A percentile compares a stretch with the other conserved stretches of the same genome.
phyloP scores from a whole-genome alignment of 2,888 invertebrate species.

The Epistrophella euchroma region DNA sequence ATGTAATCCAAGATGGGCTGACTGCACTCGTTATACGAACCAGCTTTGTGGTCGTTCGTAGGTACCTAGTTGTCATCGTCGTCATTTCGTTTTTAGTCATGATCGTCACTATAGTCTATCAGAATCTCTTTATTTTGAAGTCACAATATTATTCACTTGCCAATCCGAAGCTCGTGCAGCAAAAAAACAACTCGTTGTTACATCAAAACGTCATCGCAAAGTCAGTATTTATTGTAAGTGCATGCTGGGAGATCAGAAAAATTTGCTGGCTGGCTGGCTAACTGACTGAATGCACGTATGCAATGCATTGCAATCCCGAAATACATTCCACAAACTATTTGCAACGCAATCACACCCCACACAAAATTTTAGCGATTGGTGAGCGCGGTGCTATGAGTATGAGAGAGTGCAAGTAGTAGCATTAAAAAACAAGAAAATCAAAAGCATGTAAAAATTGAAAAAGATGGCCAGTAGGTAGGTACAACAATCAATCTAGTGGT shows the following conservation, averaged over 20 bases:
- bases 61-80: constrained; percentile 22
- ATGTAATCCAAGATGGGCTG: constrained; percentile 40
- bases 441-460: constrained; percentile 4
- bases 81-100: constrained; percentile 5
- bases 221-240: constrained; percentile 50
- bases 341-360: constrained; percentile 44
- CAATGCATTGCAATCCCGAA: constrained; percentile 44
- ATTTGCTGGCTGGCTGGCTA: constrained; percentile 18
- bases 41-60: constrained; percentile 26
- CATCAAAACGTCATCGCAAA: constrained; percentile 49
- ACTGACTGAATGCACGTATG: constrained; percentile 55
- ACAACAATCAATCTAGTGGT: constrained; percentile 7
- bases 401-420: constrained; percentile 12
- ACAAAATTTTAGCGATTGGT: constrained; percentile 12
- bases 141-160: constrained; percentile 34
- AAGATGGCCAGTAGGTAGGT: constrained; percentile 6
- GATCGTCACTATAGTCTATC: constrained; percentile 4
- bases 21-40: constrained; percentile 16
- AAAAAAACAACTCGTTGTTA: constrained; percentile 31
- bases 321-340: constrained; percentile 73
- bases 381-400: background rate
- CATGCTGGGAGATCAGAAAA: constrained; percentile 45
- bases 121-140: constrained; percentile 1
- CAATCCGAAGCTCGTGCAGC: constrained; percentile 50
- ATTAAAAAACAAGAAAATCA: background rate